These are phyloP conservation scores for Nothobranchius furzeri DNA, from an alignment of 2,113 vertebrate species.

Conservation along the genomic window DNA sequence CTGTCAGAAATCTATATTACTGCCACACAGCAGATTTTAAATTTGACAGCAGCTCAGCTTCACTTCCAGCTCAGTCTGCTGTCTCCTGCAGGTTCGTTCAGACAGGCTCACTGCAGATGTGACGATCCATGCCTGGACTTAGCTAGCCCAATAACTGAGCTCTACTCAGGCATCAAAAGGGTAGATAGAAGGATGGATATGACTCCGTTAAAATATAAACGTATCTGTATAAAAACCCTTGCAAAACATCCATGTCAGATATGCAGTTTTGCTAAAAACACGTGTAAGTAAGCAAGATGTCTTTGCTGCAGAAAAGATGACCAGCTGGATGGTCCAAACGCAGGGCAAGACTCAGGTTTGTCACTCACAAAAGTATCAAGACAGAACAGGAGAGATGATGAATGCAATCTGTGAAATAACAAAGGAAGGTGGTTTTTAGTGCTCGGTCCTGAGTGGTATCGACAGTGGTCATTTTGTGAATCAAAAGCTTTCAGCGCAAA, in stretches of 20 bases:
- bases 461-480: slow-evolving; percentile 15
- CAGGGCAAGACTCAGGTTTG: slow-evolving; percentile 22
- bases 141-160: slow-evolving; percentile 29
- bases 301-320: slow-evolving; percentile 9
- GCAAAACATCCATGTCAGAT: too few species aligned
- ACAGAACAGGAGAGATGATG: not conserved
- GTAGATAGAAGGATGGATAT: slow-evolving; percentile 5
- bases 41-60: slow-evolving; percentile 59
- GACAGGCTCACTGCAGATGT: slow-evolving; percentile 25
- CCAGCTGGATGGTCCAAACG: not conserved
- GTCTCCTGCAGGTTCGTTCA: slow-evolving; percentile 53
- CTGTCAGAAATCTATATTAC: slow-evolving; percentile 42
- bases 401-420: slow-evolving; percentile 20
- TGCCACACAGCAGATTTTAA: slow-evolving; percentile 49
- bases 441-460: not conserved
- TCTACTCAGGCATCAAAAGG: slow-evolving; percentile 38
- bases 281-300: not conserved
- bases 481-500: not conserved
- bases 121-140: slow-evolving; percentile 32
- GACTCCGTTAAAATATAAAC: not conserved
- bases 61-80: slow-evolving; percentile 40
- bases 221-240: too few species aligned
- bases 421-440: slow-evolving; percentile 9
- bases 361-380: slow-evolving; percentile 20
- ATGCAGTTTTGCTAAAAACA: too few species aligned